Evolutionary conservation across 2,113 vertebrate genomes (phyloP).

Genomic region (Aspiorhynchus laticeps): DNA sequence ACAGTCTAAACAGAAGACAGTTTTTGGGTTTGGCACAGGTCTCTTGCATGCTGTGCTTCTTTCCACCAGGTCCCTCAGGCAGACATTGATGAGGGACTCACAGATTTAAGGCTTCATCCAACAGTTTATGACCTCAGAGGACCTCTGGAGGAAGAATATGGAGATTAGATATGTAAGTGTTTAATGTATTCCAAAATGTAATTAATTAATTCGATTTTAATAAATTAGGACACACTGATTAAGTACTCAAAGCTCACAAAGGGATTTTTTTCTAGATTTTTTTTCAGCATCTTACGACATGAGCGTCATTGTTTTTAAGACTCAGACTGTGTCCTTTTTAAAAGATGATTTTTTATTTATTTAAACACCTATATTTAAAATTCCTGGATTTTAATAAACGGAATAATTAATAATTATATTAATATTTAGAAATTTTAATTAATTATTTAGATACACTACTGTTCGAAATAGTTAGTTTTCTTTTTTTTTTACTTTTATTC

Average conservation of each 20-base stretch:
- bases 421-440: too few species aligned
- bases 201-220: neutral
- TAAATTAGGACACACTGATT: neutral
- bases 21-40: conserved; percentile 66
- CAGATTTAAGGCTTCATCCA: conserved; percentile 13
- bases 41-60: conserved; percentile 48
- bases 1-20: conserved; percentile 55
- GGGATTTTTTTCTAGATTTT: neutral
- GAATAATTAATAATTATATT: too few species aligned
- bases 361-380: too few species aligned
- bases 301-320: neutral
- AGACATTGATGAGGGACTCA: conserved; percentile 16
- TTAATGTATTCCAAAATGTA: neutral
- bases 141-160: conserved; percentile 67
- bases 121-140: conserved; percentile 65
- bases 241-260: neutral
- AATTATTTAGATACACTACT: too few species aligned
- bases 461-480: too few species aligned
- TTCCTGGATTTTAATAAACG: too few species aligned
- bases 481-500: too few species aligned
- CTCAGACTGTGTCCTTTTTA: too few species aligned
- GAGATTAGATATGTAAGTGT: neutral
- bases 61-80: conserved; percentile 46
- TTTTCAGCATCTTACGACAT: neutral
- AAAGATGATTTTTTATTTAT: too few species aligned